Conservation (phyloP, 2,797 vertebrate genomes). For the Scarus forsteni region DNA sequence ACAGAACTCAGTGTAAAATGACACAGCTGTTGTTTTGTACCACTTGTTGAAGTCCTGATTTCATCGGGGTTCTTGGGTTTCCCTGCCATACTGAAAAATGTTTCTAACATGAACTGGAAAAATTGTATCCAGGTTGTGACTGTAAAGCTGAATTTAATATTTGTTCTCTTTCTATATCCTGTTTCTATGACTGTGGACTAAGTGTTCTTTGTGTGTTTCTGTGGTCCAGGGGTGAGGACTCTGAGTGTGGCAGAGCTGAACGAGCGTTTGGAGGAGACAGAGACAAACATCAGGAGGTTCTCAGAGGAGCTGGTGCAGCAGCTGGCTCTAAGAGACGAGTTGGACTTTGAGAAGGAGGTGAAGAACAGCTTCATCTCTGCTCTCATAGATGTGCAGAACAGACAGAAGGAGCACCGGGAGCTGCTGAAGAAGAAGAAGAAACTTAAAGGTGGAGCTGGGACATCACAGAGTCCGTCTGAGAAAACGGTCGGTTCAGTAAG, state of each 20-base stretch:
- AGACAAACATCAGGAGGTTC: constrained; percentile 89
- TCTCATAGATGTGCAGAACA: constrained; percentile 97
- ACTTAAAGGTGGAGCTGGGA: constrained; percentile 84
- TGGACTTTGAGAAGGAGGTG: constrained; percentile 98
- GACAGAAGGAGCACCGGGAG: constrained; percentile 94
- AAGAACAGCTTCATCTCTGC: constrained; percentile 98
- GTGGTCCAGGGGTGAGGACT: constrained; percentile 84
- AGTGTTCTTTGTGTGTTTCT: constrained; percentile 8
- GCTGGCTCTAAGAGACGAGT: constrained; percentile 95
- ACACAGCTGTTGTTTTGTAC: too few relatives aligned
- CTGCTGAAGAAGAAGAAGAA: constrained; percentile 93
- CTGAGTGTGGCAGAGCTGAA: constrained; percentile 88
- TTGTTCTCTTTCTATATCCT: too few relatives aligned
- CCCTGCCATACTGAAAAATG: too few relatives aligned
- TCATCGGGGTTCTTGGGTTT: too few relatives aligned
- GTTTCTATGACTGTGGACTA: background rate
- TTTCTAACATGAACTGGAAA: too few relatives aligned
- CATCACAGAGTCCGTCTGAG: constrained; percentile 65
- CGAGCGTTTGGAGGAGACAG: constrained; percentile 90
- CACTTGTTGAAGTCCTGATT: too few relatives aligned
- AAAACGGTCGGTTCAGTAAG: constrained; percentile 86
- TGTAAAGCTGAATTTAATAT: too few relatives aligned
- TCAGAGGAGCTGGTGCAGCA: constrained; percentile 96
- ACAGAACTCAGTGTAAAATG: too few relatives aligned
- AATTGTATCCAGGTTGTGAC: too few relatives aligned